Evolutionary conservation across 2,888 invertebrate species (phyloP), one percentile per base, ranked within the genome.

Genomic region (Frankliniella intonsa): DNA sequence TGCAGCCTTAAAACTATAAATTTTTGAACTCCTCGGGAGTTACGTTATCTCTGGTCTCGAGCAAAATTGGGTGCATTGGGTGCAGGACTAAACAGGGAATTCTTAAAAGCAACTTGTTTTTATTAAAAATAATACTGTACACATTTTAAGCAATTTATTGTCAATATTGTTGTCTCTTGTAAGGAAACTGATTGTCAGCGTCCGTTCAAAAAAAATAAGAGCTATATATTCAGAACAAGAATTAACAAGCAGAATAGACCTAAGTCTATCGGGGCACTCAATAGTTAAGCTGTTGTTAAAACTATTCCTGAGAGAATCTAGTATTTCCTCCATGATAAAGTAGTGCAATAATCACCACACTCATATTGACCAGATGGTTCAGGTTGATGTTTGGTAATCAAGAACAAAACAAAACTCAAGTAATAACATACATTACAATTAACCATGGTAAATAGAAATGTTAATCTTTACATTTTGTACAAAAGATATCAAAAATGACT

Each of bases 401-500:
- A 22, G 25, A 76, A 76, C 22, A 76, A 76, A 76, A 76, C 69
- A 76, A 19, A 76, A 76, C 69, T 76, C 22, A 25, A 76, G 69
- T 25, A 76, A 25, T 25, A 76, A 76, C 69, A 76, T 22, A 11
- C 69, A 76, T 76, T 76, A 76, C 25, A 76, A 69, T 76, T 76
- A 76, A 22, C 25, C 25, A 76, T 22, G 69, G 69, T 76, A 76
- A 76, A 76, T 76, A 76, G 25, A 8, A 76, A 25, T n/a, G 69
- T 76, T 76, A 76, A 76, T 22, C 69, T 76, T 76, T 76, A 76
- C 69, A 76, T 76, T 76, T 76, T 76, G 25, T 76, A 76, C 69
- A 76, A 76, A 76, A 76, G 69, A 76, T 76, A 76, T 76, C 69
- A 76, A 76, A 76, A 76, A 76, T 76, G 69, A 76, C 69, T 76